Evolutionary conservation across 2,113 vertebrate species (phyloP).

Genomic region (Tonatia bakeri): DNA sequence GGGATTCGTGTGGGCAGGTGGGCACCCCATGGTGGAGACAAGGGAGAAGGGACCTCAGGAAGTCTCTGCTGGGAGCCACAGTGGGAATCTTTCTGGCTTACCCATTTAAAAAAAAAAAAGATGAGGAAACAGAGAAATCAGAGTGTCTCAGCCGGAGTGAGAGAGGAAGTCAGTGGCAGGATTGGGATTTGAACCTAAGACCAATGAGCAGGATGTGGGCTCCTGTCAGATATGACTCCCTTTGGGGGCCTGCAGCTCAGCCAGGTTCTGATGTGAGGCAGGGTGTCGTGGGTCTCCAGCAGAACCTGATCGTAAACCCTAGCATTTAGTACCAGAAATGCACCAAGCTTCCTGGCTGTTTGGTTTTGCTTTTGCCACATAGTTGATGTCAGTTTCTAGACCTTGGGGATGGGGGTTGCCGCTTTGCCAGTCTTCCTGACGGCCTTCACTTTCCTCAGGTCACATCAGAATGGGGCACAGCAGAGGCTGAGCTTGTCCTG

Average conservation of each 20-base stretch:
- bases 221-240: not conserved
- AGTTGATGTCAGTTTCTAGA: slow-evolving; percentile 1
- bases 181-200: not conserved
- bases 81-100: not conserved
- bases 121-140: not conserved
- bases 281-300: not conserved
- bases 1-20: not conserved
- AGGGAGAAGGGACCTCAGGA: not conserved
- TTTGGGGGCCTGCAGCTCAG: too few relatives aligned
- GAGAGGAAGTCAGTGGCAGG: not conserved
- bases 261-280: not conserved
- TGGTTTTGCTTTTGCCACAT: not conserved
- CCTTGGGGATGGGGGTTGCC: not conserved
- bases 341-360: not conserved
- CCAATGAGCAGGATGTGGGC: not conserved
- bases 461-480: not conserved
- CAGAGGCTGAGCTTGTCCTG: not conserved
- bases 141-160: not conserved
- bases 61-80: not conserved
- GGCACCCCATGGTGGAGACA: fast-evolving
- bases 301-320: not conserved
- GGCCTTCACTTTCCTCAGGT: not conserved
- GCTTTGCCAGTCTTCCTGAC: slow-evolving; percentile 3
- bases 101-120: not conserved
- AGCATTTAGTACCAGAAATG: slow-evolving; percentile 12